Base-by-base conservation (phyloP, 1,140 invertebrate genomes). In the Drosophila auraria region DNA sequence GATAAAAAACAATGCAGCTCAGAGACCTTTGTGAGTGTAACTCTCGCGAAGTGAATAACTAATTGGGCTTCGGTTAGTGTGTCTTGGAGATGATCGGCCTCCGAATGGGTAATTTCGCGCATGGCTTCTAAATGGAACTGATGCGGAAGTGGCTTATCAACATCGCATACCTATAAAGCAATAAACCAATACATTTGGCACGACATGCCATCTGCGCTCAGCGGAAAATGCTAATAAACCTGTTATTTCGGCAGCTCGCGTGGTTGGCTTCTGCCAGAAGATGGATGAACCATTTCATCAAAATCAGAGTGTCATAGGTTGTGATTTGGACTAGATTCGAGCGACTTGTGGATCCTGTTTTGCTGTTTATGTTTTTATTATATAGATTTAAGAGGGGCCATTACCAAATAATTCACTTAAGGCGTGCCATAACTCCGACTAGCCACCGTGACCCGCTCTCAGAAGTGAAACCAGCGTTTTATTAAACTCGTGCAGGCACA, bases 141-240 rank as follows among this genome's bases (percentile, higher is more conserved):
- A 73, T 73, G 38, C 71, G 71, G 69, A 74, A 74, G 71, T 74
- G 68, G 27, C 25, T 73, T 72, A 57, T 58, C 20, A 51, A 9
- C 54, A 25, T 17, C 6, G 15, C 50, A 57, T 45, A 25, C 44
- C 33, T 56, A 50, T 65, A 50, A 47, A 60, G 44, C 42, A 15
- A 61, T 75, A 60, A 47, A 56, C 44, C 42, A n/a, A 61, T 75
- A 60, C 36, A n/a, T 60, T 42, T 40, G 56, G 56, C 62, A 42
- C 56, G 20, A 9, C 30, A 36, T 6, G 38, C n/a, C 63, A 60
- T 42, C 30, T 78, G 51, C 12, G 58, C 23, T 38, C 17, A n/a
- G 8, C 23, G 36, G 44, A 54, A 79, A 72, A 79, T 79, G 76
- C 60, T 79, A 73, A 71, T 61, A 79, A 79, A 73, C 77, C 61